These are phyloP conservation scores for Mellilla xanthometata DNA, from an alignment of 2,888 invertebrate genomes.

Conservation along the genomic window DNA sequence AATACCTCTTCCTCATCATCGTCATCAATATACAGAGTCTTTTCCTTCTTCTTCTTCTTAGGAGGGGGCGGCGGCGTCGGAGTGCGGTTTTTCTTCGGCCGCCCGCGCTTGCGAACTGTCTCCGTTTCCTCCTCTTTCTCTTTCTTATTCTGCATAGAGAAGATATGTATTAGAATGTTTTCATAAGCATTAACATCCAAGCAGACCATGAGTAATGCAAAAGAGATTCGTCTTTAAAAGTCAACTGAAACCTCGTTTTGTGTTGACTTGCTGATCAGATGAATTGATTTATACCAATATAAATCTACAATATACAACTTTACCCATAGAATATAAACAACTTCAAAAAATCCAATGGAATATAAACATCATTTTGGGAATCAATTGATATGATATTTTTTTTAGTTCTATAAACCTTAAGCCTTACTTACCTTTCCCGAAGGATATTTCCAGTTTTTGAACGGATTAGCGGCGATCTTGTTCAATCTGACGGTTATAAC, in stretches of 20 bases:
- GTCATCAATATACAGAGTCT: conserved; percentile 58
- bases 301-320: too few relatives aligned
- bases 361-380: too few relatives aligned
- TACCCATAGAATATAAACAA: too few relatives aligned
- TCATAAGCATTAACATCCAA: too few relatives aligned
- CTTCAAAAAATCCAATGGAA: too few relatives aligned
- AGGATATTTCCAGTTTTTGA: conserved; percentile 77
- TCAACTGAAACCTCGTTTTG: too few relatives aligned
- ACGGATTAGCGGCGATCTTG: conserved; percentile 82
- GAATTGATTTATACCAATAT: too few relatives aligned
- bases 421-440: conserved; percentile 46
- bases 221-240: too few relatives aligned
- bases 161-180: too few relatives aligned
- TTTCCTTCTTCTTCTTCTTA: conserved; percentile 62
- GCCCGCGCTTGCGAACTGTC: conserved; percentile 62
- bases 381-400: too few relatives aligned
- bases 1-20: conserved; percentile 74
- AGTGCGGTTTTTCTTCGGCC: conserved; percentile 74
- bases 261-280: too few relatives aligned
- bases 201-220: too few relatives aligned
- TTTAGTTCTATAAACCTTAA: background rate
- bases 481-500: conserved; percentile 85
- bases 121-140: conserved; percentile 47
- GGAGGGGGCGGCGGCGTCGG: conserved; percentile 53
- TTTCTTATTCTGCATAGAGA: conserved; percentile 33